Evolutionary conservation across 2,888 invertebrate genomes (phyloP).

Genomic region (Coecobrya sp.): DNA sequence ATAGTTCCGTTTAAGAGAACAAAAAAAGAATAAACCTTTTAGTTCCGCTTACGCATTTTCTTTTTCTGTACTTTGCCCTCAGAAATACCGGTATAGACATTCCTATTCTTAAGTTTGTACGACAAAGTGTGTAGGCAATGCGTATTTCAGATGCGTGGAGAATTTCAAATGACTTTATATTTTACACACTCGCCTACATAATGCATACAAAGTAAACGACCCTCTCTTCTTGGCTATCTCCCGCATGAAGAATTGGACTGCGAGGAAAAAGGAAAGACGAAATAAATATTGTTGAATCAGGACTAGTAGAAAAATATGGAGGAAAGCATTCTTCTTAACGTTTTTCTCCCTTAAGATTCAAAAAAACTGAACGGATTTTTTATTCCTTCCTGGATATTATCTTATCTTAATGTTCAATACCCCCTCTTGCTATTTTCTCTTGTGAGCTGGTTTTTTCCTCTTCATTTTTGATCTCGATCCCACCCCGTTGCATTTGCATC

Average conservation of each 20-base stretch:
- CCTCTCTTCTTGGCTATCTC: not conserved
- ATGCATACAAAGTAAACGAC: constrained; percentile 14
- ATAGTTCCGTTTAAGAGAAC: not conserved
- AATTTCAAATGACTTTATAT: constrained; percentile 9
- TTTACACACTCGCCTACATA: not conserved
- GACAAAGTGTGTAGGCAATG: not conserved
- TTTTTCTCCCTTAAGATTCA: not conserved
- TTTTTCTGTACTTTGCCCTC: not conserved
- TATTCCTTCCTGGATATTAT: constrained; percentile 31
- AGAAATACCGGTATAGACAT: constrained; percentile 1
- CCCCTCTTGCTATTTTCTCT: not conserved
- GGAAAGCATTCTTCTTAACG: not conserved
- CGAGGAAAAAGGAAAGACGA: not conserved
- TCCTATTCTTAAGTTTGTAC: not conserved
- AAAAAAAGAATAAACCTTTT: constrained; percentile 32
- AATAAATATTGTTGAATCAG: not conserved
- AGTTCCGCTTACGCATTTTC: constrained; percentile 32
- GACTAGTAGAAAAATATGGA: not conserved
- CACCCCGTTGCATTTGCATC: not conserved
- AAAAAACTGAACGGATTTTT: constrained; percentile 18
- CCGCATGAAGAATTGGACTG: not conserved
- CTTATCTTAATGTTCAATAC: not conserved
- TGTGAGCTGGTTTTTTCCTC: not conserved
- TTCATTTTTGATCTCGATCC: not conserved
- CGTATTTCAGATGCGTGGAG: not conserved